Evolutionary conservation across 1,140 invertebrate species (phyloP).

Genomic region (Gryllus bimaculatus): DNA sequence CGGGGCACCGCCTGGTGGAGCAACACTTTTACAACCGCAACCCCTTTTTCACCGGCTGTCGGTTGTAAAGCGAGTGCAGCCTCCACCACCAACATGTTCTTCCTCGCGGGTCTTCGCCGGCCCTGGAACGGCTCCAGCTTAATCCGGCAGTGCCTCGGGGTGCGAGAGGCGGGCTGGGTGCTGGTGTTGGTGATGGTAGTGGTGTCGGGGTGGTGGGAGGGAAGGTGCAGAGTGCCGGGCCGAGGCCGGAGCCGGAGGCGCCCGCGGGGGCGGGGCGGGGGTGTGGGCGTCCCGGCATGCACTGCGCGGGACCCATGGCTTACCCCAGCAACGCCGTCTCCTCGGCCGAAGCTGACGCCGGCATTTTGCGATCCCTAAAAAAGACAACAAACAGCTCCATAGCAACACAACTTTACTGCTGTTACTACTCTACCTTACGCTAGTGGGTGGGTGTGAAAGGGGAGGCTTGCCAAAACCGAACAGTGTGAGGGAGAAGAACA

Average conservation of each 20-base stretch:
- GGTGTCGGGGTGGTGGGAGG: not conserved
- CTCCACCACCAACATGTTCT: not conserved
- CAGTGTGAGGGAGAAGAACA: not conserved
- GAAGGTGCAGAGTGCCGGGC: not conserved
- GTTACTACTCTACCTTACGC: not conserved
- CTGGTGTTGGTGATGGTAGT: not conserved
- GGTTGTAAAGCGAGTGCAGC: no score
- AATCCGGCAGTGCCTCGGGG: not conserved
- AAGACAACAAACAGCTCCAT: constrained; percentile 14
- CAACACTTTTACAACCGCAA: not conserved
- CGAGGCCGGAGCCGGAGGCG: not conserved
- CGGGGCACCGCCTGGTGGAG: not conserved
- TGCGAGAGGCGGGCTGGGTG: not conserved
- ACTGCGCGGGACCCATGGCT: constrained; percentile 16
- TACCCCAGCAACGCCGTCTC: constrained; percentile 32
- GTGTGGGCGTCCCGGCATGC: not conserved
- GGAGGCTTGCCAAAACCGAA: not conserved
- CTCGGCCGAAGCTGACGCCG: constrained; percentile 29
- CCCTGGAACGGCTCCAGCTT: not conserved
- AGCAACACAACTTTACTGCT: not conserved
- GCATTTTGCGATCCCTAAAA: constrained; percentile 27
- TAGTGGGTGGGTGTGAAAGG: not conserved
- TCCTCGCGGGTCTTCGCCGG: not conserved
- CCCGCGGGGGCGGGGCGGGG: no score
- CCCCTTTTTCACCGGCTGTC: not conserved